Base-by-base conservation (phyloP, 2,113 vertebrate genomes). In the Heteronetta atricapilla region DNA sequence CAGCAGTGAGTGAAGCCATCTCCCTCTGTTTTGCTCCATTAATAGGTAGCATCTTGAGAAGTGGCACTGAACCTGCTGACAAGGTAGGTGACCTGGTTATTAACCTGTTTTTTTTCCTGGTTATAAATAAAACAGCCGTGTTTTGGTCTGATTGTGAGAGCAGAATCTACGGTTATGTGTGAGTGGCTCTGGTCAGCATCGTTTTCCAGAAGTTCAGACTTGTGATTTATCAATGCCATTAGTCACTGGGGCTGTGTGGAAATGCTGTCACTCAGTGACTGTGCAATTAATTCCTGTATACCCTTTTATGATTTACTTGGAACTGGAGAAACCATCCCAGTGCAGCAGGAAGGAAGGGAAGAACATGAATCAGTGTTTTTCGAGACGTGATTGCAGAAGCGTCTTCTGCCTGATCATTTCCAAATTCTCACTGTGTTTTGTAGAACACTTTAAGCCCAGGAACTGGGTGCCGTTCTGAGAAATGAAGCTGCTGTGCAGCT, bases 141-240 rank as follows among this genome's bases (percentile, higher is more conserved):
- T 4, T 90, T 90, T 53, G 40, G 34, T 31, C 20, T 40, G n/a
- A 25, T 23, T 63, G 75, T 36, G 46, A 36, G 34, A 63, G 36
- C 59, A 38, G 34, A 31, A 23, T 40, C 44, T 46, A 21, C 46
- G 36, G 2, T 5, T 63, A 28, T 67, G 38, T 21, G 63, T 11
- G 8, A 48, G 23, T 21, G 44, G 20, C 19, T 88, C 13, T 25
- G 0, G 1, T 50, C 0, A 0, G 17, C 17, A 38, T 14, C 0
- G 0, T 70, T 78, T 95, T 89, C 70, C 83, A 44, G 55, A 91
- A 83, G n/a, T 63, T 78, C 36, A 76, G 0, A 23, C 63, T 0
- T n/a, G 28, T 25, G 46, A 55, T 25, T 64, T 80, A 34, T 48
- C 5, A 2, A 25, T 38, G 59, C 6, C 5, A 8, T 78, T 70